Conservation (phyloP, 1,140 invertebrate genomes). For the Nautilus pompilius region DNA sequence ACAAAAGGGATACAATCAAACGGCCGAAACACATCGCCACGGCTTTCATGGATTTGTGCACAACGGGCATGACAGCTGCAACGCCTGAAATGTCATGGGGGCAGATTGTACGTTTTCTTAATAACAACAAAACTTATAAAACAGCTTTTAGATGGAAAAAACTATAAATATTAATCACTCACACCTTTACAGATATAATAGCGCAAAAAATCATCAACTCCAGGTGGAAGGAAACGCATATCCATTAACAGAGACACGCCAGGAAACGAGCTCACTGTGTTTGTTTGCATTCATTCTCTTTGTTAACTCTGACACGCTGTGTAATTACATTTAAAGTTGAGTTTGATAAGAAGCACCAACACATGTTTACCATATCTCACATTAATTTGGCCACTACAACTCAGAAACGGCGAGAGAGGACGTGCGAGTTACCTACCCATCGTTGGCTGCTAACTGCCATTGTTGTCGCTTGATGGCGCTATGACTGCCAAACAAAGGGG, state of each 20-base stretch:
- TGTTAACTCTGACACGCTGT: slow-evolving; percentile 8
- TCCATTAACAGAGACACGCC: background rate
- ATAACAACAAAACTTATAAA: slow-evolving; percentile 24
- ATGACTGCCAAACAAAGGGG: slow-evolving; percentile 10
- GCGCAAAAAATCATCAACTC: slow-evolving; percentile 4
- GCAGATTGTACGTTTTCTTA: slow-evolving; percentile 22
- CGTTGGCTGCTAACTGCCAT: slow-evolving; percentile 15
- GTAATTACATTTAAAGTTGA: slow-evolving; percentile 9
- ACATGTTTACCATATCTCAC: background rate
- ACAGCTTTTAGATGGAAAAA: slow-evolving; percentile 12
- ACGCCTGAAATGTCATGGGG: slow-evolving; percentile 18
- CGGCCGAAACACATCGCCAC: slow-evolving; percentile 2
- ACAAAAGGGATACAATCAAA: slow-evolving; percentile 21
- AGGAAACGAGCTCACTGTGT: background rate
- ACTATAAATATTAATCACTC: slow-evolving; percentile 32
- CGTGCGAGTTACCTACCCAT: slow-evolving; percentile 29
- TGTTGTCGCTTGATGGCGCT: slow-evolving; percentile 31
- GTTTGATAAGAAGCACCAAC: slow-evolving; percentile 2
- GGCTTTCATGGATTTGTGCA: slow-evolving; percentile 10
- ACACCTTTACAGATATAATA: slow-evolving; percentile 7
- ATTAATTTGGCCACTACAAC: slow-evolving; percentile 13
- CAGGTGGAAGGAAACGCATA: slow-evolving; percentile 14
- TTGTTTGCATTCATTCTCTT: slow-evolving; percentile 6
- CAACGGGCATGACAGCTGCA: slow-evolving; percentile 21
- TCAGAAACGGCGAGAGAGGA: slow-evolving; percentile 9